Base-by-base conservation (phyloP, 1,140 invertebrate genomes). In the Periplaneta americana region DNA sequence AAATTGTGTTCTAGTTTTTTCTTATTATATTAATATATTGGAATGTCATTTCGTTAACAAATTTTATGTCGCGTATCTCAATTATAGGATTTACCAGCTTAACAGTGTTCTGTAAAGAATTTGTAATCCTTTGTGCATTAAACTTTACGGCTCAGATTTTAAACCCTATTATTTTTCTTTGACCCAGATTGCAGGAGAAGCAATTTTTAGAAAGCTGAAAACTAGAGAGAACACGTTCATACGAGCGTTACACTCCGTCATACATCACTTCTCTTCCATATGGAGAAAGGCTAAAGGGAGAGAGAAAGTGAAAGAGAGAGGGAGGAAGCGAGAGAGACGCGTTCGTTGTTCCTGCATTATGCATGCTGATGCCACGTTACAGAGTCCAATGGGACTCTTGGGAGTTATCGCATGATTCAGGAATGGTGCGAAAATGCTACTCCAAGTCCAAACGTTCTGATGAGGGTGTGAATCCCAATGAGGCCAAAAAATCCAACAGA, bases 351-450 rank as follows among this genome's bases (percentile, higher is more conserved):
- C 11, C 57, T 80, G 57, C 74, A 80, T 80, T 80, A 80, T 80
- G 80, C 80, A 80, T 80, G 9, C 74, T 80, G 80, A 75, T 75
- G 74, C 74, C 33, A 66, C 66, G 80, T 80, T 80, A 75, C 37
- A 74, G 80, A n/a, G 28, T 34, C 80, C 80, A 80, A 80, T 80
- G 80, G 80, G 37, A 75, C 80, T 34, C 80, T 75, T 35, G 80
- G 74, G 80, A 80, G 28, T 28, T 34, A 32, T 34, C 34, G 31
- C 57, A 32, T 37, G 48, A 80, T 48, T 66, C 48, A 28, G 22
- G 11, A 28, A 48, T 8, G 28, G 48, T 66, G 48, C 13, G 34
- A 36, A 78, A 32, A 22, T 31, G 77, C 1, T 13, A 32, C 8
- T 15, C n/a, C 15, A 37, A 78, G 13, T 77, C 17, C 35, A 33